Evolutionary conservation across 2,797 vertebrate genomes (phyloP), one percentile per base, ranked within the genome.

Genomic region (Steatocranus sp.): DNA sequence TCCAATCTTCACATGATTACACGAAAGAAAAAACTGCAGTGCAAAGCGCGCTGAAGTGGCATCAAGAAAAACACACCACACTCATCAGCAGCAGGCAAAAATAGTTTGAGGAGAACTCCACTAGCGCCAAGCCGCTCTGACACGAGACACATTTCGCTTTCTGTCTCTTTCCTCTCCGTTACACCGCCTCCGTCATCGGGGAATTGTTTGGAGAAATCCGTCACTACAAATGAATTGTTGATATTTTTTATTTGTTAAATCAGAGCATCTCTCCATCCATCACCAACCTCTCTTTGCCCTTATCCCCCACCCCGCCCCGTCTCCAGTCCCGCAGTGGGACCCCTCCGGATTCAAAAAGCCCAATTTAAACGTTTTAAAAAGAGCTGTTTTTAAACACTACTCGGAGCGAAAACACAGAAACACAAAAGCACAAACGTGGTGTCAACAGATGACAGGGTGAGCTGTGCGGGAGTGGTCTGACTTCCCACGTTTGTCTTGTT

Each of bases 91-190:
- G 51, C 46, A 56, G 5, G 56, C 18, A 10, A 6, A 68, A 25
- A 43, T 20, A 73, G 15, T 46, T 43, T 56, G 27, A 61, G 14
- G 27, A 61, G 14, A 20, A 50, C 70, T 61, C 17, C 36, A 56
- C 11, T 17, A 61, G 32, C 17, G 61, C 20, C 4, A 9, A 17
- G 30, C 17, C 18, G 75, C 43, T 77, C 38, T 68, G 63, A 87
- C 15, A 84, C 5, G 6, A 78, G 56, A 61, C 56, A 32, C 50
- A 73, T 50, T 84, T 74, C 4, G 56, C 15, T 66, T 85, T 87
- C n/a, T 50, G 83, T 76, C 80, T 84, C 80, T 84, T 81, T 82
- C 84, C 73, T 75, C 83, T 79, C 50, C n/a, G 77, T 89, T 83
- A 73, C 80, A 56, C 81, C 75, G 80, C 80, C 83, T 86, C 83